These are phyloP conservation scores for Oscheius myriophilus DNA, from an alignment of 2,888 invertebrate genomes.

Conservation along the genomic window DNA sequence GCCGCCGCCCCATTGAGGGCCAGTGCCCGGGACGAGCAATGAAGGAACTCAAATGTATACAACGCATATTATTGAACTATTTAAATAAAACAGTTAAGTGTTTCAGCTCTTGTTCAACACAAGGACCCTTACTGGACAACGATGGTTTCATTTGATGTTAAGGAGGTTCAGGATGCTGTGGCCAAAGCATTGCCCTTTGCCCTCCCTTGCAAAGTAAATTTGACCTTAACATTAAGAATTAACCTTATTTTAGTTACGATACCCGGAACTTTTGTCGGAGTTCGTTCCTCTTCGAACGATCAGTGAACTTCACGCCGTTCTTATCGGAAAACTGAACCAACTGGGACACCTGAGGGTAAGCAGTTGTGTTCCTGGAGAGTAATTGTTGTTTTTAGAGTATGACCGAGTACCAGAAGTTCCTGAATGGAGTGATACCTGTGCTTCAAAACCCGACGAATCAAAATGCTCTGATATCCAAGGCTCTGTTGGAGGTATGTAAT, in stretches of 20 bases:
- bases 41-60: background rate
- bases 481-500: no score
- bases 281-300: conserved; percentile 19
- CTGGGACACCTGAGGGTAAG: conserved; percentile 32
- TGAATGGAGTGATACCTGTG: no score
- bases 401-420: no score
- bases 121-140: conserved; percentile 38
- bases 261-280: conserved; percentile 33
- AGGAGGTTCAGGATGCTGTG: conserved; percentile 30
- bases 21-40: background rate
- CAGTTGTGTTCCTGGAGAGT: background rate
- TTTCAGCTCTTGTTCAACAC: conserved; percentile 34
- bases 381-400: background rate
- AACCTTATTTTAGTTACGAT: conserved; percentile 24
- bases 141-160: conserved; percentile 42
- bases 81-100: no score
- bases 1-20: background rate
- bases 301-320: conserved; percentile 35
- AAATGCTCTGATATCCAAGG: no score
- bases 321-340: conserved; percentile 49
- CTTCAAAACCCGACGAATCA: no score
- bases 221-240: background rate
- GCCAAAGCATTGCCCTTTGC: background rate
- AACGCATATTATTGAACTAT: no score
- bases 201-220: background rate